These are phyloP conservation scores for Umimayanthus chanpuru DNA, from an alignment of 92 coral and sea anemone species.

Conservation along the genomic window DNA sequence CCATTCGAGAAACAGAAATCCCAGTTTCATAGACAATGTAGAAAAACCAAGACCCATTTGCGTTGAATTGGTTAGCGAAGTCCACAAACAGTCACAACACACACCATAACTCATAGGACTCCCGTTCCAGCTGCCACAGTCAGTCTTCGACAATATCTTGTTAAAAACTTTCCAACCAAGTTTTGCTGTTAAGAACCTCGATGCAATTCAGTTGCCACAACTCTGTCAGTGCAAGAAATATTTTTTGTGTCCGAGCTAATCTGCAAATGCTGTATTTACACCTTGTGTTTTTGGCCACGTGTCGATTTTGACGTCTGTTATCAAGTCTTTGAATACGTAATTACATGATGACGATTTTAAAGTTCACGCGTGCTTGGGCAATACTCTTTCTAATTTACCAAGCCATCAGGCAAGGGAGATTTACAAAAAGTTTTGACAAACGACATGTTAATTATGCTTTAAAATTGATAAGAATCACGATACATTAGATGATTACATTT, in stretches of 20 bases:
- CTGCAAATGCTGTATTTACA: not conserved
- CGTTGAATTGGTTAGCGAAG: not conserved
- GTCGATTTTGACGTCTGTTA: constrained; percentile 25
- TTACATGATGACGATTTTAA: no score
- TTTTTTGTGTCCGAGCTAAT: not conserved
- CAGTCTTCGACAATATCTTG: no score
- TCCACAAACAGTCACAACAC: not conserved
- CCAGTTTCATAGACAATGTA: constrained; percentile 54
- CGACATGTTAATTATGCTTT: no score
- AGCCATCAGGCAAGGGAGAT: no score
- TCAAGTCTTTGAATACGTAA: no score
- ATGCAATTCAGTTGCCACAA: no score
- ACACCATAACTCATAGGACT: no score
- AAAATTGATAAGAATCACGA: no score
- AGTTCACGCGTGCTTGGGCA: no score
- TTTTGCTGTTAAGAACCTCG: not conserved
- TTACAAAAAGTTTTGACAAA: no score
- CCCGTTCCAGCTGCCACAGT: not conserved
- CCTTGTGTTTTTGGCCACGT: constrained; percentile 4
- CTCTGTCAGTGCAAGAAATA: not conserved
- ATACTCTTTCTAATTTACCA: no score
- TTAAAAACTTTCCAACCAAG: not conserved
- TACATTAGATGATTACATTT: no score
- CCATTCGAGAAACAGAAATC: not conserved
- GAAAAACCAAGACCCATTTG: constrained; percentile 58